Evolutionary conservation across 2,888 invertebrate genomes (phyloP).

Genomic region (Andrena fulva): DNA sequence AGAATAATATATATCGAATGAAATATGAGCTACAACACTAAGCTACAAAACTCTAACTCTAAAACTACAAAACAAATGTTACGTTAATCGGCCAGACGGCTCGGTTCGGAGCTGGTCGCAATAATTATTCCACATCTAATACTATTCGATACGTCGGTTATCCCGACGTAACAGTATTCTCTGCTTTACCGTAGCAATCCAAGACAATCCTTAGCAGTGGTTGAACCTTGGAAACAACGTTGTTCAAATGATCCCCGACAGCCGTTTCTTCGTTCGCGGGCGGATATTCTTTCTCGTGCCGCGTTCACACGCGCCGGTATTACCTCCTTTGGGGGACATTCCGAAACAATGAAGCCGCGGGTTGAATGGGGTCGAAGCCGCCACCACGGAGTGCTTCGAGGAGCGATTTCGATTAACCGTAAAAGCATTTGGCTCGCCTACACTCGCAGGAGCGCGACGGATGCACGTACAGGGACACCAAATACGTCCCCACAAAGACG

Average conservation of each 20-base stretch:
- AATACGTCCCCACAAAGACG: conserved; percentile 14
- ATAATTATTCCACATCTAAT: too few species aligned
- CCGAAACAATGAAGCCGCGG: conserved; percentile 66
- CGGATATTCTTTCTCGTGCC: conserved; percentile 56
- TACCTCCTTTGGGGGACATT: conserved; percentile 67
- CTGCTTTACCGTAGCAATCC: not conserved
- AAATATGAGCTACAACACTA: too few species aligned
- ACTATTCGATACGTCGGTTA: too few species aligned
- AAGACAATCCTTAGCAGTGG: too few species aligned
- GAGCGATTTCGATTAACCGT: conserved; percentile 73
- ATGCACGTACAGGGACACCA: conserved; percentile 1
- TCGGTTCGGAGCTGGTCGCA: too few species aligned
- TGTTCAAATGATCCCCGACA: not conserved
- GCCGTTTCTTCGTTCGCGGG: not conserved
- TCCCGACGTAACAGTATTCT: too few species aligned
- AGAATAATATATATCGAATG: too few species aligned
- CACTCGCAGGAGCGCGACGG: conserved; percentile 15
- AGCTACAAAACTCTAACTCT: too few species aligned
- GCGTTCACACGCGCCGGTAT: conserved; percentile 57
- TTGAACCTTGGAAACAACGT: not conserved
- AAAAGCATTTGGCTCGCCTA: conserved; percentile 61
- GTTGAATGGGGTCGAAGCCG: conserved; percentile 50
- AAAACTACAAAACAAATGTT: too few species aligned
- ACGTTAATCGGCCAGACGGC: too few species aligned
- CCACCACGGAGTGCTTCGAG: conserved; percentile 50